phyloP scores from a whole-genome alignment of 2,888 invertebrate genomes.

The Agonopterix arenella region DNA sequence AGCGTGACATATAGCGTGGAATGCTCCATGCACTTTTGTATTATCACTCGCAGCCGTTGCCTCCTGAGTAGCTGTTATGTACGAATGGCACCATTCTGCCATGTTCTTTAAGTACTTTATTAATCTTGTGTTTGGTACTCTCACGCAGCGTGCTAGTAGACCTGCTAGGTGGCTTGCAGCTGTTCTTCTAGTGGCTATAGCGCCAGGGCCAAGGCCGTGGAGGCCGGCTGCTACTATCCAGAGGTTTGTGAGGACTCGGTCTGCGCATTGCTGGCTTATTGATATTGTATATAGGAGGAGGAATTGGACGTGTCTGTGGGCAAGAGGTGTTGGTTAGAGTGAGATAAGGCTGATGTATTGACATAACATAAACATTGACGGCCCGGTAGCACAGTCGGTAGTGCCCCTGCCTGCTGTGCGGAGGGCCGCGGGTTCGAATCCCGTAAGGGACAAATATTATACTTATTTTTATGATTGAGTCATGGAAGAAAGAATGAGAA shows the following conservation, averaged over 20 bases:
- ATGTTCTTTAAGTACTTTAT: conserved; percentile 79
- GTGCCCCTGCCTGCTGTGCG: no score
- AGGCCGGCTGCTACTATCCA: conserved; percentile 61
- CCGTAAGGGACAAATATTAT: no score
- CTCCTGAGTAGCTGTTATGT: conserved; percentile 83
- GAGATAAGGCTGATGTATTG: no score
- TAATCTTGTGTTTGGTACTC: conserved; percentile 55
- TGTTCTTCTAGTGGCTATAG: conserved; percentile 52
- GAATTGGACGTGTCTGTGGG: conserved; percentile 65
- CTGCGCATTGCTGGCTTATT: conserved; percentile 62
- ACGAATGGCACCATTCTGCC: conserved; percentile 89
- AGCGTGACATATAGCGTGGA: conserved; percentile 94
- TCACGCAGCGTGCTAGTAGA: conserved; percentile 55
- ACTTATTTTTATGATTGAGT: no score
- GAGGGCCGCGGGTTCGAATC: no score
- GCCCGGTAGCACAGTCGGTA: no score
- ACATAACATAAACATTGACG: no score
- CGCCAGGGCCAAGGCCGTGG: conserved; percentile 51
- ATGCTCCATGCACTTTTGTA: conserved; percentile 86
- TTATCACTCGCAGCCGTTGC: conserved; percentile 43
- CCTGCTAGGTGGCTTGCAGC: conserved; percentile 64
- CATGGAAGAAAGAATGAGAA: no score
- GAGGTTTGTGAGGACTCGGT: conserved; percentile 48
- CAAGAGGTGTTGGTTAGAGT: no score
- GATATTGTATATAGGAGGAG: conserved; percentile 67